These are phyloP conservation scores for Cyprinodon variegatus DNA, from an alignment of 2,113 vertebrate species.

Conservation along the genomic window DNA sequence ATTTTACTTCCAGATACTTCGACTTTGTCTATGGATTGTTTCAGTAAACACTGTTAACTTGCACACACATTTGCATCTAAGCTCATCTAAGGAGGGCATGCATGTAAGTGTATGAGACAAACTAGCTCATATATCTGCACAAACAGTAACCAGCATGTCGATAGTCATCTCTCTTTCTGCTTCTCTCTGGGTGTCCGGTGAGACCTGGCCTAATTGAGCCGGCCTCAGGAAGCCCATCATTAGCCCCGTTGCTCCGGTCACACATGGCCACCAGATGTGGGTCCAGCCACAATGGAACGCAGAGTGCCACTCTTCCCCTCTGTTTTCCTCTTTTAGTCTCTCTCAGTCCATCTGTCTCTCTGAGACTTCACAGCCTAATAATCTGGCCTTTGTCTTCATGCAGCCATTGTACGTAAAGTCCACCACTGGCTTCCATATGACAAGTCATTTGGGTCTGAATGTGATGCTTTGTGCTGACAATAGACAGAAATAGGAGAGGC, in stretches of 20 bases:
- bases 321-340: constrained; percentile 66
- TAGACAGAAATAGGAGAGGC: constrained; percentile 61
- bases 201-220: constrained; percentile 92
- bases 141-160: constrained; percentile 51
- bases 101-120: constrained; percentile 4
- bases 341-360: constrained; percentile 40
- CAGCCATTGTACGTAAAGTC: constrained; percentile 84
- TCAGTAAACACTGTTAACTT: neutral
- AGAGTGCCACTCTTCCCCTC: constrained; percentile 75
- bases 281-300: constrained; percentile 77
- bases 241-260: constrained; percentile 85
- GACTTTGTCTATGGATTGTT: neutral
- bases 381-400: constrained; percentile 91
- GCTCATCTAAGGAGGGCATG: constrained; percentile 2
- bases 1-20: too few species aligned
- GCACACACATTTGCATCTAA: too few species aligned
- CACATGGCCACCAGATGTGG: constrained; percentile 99
- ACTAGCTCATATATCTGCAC: constrained; percentile 39
- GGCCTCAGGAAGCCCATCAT: constrained; percentile 96
- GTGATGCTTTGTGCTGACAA: constrained; percentile 85
- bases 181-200: constrained; percentile 76
- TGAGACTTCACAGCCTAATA: constrained; percentile 82
- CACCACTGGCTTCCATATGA: constrained; percentile 79
- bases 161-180: constrained; percentile 69
- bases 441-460: constrained; percentile 84